These are phyloP conservation scores for Abrostola triplasia DNA, from an alignment of 2,888 invertebrate genomes.

Conservation along the genomic window DNA sequence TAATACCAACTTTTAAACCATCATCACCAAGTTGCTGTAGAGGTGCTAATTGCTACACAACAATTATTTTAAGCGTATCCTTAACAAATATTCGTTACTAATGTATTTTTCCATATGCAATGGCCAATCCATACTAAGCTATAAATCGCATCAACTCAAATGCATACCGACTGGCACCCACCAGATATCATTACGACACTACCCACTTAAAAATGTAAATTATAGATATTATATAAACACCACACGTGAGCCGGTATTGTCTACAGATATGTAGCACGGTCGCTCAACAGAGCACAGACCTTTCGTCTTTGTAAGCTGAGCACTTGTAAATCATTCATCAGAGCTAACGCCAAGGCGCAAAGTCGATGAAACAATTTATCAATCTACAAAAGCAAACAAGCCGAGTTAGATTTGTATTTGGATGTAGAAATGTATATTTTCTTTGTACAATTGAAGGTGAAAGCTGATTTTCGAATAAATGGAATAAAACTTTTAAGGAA, in stretches of 20 bases:
- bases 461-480: conserved; percentile 8
- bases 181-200: conserved; percentile 4
- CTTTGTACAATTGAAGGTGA: conserved; percentile 20
- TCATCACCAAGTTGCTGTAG: too few relatives aligned
- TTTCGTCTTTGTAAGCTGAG: conserved; percentile 20
- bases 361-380: conserved; percentile 53
- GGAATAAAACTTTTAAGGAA: too few relatives aligned
- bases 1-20: too few relatives aligned
- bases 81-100: background rate
- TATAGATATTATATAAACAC: conserved; percentile 3
- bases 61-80: background rate
- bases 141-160: background rate
- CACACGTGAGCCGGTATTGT: background rate
- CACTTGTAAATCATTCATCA: conserved; percentile 47
- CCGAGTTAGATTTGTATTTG: conserved; percentile 47
- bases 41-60: background rate
- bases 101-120: background rate
- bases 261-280: conserved; percentile 7
- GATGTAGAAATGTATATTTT: conserved; percentile 30
- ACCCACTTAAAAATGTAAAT: conserved; percentile 10
- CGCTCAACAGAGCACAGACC: background rate
- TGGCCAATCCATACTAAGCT: background rate
- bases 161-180: conserved; percentile 7
- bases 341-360: conserved; percentile 25
- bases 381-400: conserved; percentile 37